These are phyloP conservation scores for Ennomos erosarius DNA, from an alignment of 2,888 invertebrate species.

Conservation along the genomic window DNA sequence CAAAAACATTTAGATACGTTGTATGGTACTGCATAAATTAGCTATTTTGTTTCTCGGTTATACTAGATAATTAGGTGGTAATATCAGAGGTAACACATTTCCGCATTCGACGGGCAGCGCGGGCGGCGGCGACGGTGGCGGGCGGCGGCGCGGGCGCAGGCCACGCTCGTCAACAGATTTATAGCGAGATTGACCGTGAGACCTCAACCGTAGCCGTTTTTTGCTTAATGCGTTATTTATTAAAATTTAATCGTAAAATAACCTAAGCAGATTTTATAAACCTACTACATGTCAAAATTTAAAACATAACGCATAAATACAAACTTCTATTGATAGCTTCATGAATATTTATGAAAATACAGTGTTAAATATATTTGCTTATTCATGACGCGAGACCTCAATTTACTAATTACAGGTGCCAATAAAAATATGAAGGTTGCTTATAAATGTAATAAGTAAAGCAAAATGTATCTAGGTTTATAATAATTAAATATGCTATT, in stretches of 20 bases:
- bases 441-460: slow-evolving; percentile 34
- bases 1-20: slow-evolving; percentile 35
- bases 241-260: slow-evolving; percentile 79
- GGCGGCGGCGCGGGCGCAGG: slow-evolving; percentile 36
- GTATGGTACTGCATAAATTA: slow-evolving; percentile 54
- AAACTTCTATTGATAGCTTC: slow-evolving; percentile 56
- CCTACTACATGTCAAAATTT: slow-evolving; percentile 64
- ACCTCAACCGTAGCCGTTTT: slow-evolving; percentile 77
- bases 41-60: slow-evolving; percentile 57
- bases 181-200: slow-evolving; percentile 83
- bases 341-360: slow-evolving; percentile 65
- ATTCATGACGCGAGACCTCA: slow-evolving; percentile 60
- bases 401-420: slow-evolving; percentile 58
- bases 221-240: slow-evolving; percentile 82
- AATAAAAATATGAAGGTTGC: slow-evolving; percentile 48
- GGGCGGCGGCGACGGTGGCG: slow-evolving; percentile 29
- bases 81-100: slow-evolving; percentile 53
- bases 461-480: slow-evolving; percentile 12
- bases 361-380: slow-evolving; percentile 56
- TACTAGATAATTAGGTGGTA: slow-evolving; percentile 67
- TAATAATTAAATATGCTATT: neutral
- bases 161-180: slow-evolving; percentile 73
- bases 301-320: slow-evolving; percentile 66
- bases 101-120: slow-evolving; percentile 54
- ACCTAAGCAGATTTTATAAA: slow-evolving; percentile 67